These are phyloP conservation scores for Cosmia pyralina DNA, from an alignment of 2,888 invertebrate genomes.

Conservation along the genomic window DNA sequence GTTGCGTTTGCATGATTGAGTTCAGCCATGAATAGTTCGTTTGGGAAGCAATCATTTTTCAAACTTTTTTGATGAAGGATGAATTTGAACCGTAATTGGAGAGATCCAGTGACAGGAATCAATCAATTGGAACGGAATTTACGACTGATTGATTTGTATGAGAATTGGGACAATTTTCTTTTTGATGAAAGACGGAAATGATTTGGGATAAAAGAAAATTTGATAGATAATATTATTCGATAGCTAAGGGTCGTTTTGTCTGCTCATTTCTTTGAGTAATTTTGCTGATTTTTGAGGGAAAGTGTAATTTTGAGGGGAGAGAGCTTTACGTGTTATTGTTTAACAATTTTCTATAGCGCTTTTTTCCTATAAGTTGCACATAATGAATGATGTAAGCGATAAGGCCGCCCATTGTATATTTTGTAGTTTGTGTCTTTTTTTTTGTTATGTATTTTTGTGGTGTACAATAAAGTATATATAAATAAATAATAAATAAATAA, in stretches of 20 bases:
- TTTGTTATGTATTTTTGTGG: too few species aligned
- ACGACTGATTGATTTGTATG: conserved; percentile 22
- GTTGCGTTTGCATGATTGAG: conserved; percentile 34
- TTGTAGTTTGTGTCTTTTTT: too few species aligned
- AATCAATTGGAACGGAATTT: conserved; percentile 24
- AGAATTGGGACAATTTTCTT: conserved; percentile 33
- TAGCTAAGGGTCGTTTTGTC: background rate
- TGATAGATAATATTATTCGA: background rate
- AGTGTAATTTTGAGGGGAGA: background rate
- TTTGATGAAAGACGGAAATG: conserved; percentile 13
- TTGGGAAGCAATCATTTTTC: conserved; percentile 54
- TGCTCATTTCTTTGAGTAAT: background rate
- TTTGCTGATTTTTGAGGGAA: background rate
- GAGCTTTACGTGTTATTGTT: background rate
- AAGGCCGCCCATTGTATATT: too few species aligned
- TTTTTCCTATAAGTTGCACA: background rate
- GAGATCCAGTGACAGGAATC: conserved; percentile 12
- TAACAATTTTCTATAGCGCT: background rate
- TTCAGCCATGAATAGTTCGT: conserved; percentile 55
- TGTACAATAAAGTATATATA: too few species aligned
- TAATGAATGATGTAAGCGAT: too few species aligned
- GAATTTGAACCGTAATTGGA: conserved; percentile 54
- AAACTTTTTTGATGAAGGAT: conserved; percentile 42
- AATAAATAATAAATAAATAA: too few species aligned
- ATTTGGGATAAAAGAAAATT: conserved; percentile 2